Evolutionary conservation across 1,140 invertebrate genomes (phyloP), one percentile per base, ranked within the genome.

Genomic region (Atopsyche davidsoni): DNA sequence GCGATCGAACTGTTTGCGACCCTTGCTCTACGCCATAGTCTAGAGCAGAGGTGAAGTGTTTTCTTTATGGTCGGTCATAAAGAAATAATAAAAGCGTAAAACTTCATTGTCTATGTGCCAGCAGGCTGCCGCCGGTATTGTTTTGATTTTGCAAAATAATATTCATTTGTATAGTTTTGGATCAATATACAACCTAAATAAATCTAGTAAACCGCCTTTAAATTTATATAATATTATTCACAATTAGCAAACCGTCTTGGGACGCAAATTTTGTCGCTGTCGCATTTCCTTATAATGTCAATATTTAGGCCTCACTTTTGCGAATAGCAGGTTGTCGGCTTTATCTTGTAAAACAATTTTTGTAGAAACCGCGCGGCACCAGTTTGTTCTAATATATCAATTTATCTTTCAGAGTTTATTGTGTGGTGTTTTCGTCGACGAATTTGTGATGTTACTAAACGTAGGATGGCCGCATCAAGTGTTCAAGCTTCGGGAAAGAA

Each of bases 401-500:
- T n/a, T 28, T 28, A 28, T 28, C 6, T 28, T 28, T 28, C 24
- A 28, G 24, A 28, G n/a, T 28, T 7, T 28, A 28, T 28, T n/a
- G 6, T 28, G 31, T 34, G 28, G 18, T 18, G 21, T 24, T 45
- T 24, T 32, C 13, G 17, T n/a, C 19, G 19, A 19, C 28, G 19
- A 34, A 45, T 28, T 49, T 49, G 46, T 49, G 28, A 49, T 49
- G 46, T 49, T 41, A 48, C 36, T 31, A 25, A 48, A 40, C 36
- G 36, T 21, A 55, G 28, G 11, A 55, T 51, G 47, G 44, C 49
- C 25, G 23, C 46, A 51, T 46, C 48, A 19, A 57, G 35, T 45
- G 44, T 39, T 47, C 39, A 41, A 23, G 32, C 23, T 3, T 18
- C 22, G 11, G 43, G 24, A 19, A 57, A 48, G 38, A 86, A 87